phyloP scores from a whole-genome alignment of 2,888 invertebrate genomes.

The Drosophila macrothrix region DNA sequence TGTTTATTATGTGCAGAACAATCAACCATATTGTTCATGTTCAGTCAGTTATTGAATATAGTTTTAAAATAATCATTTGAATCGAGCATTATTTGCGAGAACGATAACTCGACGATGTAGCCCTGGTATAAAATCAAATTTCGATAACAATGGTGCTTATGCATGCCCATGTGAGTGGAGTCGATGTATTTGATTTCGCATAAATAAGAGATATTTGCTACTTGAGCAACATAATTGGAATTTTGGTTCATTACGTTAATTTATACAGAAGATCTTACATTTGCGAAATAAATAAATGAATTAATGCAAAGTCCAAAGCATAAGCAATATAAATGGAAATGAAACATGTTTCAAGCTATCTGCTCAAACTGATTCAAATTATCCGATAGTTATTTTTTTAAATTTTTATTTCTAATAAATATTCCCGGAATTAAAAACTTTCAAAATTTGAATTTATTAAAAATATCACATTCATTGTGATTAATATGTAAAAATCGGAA shows the following conservation, averaged over 20 bases:
- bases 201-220: background rate
- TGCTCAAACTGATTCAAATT: background rate
- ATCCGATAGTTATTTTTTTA: background rate
- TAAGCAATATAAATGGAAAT: background rate
- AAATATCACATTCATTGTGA: background rate
- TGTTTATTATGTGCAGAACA: background rate
- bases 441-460: background rate
- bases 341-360: background rate
- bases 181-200: background rate
- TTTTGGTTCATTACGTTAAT: background rate
- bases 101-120: background rate
- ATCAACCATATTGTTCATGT: background rate
- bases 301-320: background rate
- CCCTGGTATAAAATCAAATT: background rate
- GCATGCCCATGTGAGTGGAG: background rate
- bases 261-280: background rate
- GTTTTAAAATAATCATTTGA: background rate
- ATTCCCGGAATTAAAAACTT: background rate
- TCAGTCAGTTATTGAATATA: background rate
- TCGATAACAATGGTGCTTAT: background rate
- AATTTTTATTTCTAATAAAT: background rate
- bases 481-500: slow-evolving; percentile 16
- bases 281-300: background rate
- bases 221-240: background rate
- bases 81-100: background rate